Evolutionary conservation across 2,888 invertebrate genomes (phyloP).

Genomic region (Tanypteryx hageni): DNA sequence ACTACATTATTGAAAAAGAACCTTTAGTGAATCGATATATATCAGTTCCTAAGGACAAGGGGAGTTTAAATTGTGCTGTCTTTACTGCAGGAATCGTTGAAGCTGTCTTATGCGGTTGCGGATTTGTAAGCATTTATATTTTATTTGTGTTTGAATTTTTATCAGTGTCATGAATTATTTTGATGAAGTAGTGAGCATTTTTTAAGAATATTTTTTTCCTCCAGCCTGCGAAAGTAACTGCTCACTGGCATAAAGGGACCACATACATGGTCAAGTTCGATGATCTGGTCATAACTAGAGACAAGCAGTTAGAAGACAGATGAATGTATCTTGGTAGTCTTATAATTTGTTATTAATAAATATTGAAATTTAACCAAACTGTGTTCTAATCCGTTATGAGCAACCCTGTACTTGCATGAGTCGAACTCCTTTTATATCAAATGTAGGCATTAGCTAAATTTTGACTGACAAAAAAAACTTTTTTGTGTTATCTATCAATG

Average conservation of each 20-base stretch:
- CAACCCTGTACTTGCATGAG: too few relatives aligned
- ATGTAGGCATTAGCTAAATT: too few relatives aligned
- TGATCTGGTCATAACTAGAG: slow-evolving; percentile 91
- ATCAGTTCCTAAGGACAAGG: slow-evolving; percentile 98
- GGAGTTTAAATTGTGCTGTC: slow-evolving; percentile 97
- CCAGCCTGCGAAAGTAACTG: slow-evolving; percentile 97
- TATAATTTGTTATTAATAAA: not conserved
- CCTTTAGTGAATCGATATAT: slow-evolving; percentile 97
- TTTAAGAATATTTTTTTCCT: slow-evolving; percentile 73
- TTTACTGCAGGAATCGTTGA: slow-evolving; percentile 99
- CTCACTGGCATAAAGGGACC: slow-evolving; percentile 99
- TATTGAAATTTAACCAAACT: too few relatives aligned
- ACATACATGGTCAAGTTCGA: slow-evolving; percentile 99
- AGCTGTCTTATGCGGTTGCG: slow-evolving; percentile 94
- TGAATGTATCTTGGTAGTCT: slow-evolving; percentile 74
- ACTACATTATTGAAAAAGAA: slow-evolving; percentile 99
- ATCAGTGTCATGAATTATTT: not conserved
- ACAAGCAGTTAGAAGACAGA: slow-evolving; percentile 93
- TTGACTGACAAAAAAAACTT: too few relatives aligned
- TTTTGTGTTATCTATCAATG: too few relatives aligned
- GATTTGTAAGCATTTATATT: slow-evolving; percentile 88
- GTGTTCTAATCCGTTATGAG: too few relatives aligned
- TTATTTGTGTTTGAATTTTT: not conserved
- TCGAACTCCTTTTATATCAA: too few relatives aligned
- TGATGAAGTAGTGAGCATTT: not conserved